These are phyloP conservation scores for Neolamprologus devosi DNA, from an alignment of 2,113 vertebrate species.

Conservation along the genomic window DNA sequence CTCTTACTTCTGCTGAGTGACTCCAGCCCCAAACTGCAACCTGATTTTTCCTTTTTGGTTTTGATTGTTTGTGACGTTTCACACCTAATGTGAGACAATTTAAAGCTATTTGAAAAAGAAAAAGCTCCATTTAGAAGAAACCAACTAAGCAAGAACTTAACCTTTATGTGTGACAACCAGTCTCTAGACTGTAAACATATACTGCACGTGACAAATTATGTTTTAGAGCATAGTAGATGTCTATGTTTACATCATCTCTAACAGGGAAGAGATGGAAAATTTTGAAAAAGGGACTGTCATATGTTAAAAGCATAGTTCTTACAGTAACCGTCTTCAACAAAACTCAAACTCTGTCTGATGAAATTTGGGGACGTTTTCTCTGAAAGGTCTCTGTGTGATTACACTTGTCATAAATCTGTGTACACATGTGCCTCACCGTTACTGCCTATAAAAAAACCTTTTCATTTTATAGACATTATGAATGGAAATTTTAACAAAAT, in stretches of 20 bases:
- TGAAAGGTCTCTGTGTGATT: not conserved
- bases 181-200: not conserved
- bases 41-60: not conserved
- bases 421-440: not conserved
- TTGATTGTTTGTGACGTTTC: not conserved
- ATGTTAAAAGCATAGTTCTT: not conserved
- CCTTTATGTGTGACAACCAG: not conserved
- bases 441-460: not conserved
- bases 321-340: not conserved
- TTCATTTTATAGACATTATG: not conserved
- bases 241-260: not conserved
- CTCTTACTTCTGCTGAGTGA: slow-evolving; percentile 33
- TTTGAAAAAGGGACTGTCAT: not conserved
- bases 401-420: not conserved
- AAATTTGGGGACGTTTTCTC: not conserved
- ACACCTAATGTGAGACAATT: slow-evolving; percentile 3
- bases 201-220: not conserved
- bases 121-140: not conserved
- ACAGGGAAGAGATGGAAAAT: not conserved
- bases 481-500: not conserved
- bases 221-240: not conserved
- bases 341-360: not conserved
- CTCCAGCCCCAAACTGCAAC: slow-evolving; percentile 7
- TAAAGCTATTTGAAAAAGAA: not conserved
- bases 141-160: not conserved